Evolutionary conservation across 35 echinoderm and acorn worm genomes (phyloP).

Genomic region (Chiridota heheva): DNA sequence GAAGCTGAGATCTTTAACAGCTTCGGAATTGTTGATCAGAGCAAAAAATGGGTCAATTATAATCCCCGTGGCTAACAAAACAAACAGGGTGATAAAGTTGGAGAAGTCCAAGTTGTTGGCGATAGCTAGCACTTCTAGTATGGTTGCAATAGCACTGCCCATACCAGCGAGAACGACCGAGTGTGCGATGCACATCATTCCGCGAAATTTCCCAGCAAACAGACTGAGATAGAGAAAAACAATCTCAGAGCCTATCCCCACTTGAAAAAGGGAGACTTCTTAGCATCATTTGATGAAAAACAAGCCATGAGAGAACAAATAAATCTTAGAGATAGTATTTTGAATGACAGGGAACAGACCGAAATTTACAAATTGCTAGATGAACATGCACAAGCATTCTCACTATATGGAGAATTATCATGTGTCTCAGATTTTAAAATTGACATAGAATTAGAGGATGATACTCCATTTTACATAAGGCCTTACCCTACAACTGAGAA

Average conservation of each 20-base stretch:
- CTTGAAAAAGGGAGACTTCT: background rate
- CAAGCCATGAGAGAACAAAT: background rate
- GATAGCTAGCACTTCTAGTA: background rate
- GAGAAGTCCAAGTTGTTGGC: background rate
- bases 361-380: background rate
- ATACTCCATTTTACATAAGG: conserved; percentile 41
- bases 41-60: background rate
- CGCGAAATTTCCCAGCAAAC: too few relatives aligned
- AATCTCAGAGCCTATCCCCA: background rate
- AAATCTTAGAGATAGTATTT: background rate
- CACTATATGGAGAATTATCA: conserved; percentile 31
- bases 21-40: background rate
- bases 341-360: background rate
- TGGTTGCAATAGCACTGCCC: background rate
- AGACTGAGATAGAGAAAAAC: too few relatives aligned
- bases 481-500: conserved; percentile 39
- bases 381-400: conserved; percentile 20
- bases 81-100: background rate
- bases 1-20: background rate
- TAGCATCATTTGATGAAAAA: background rate
- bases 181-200: background rate
- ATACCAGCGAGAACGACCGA: background rate
- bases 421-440: conserved; percentile 42
- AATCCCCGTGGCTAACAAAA: background rate
- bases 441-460: conserved; percentile 30